Conservation (phyloP, 2,888 invertebrate species). For the Halocaridina rubra region DNA sequence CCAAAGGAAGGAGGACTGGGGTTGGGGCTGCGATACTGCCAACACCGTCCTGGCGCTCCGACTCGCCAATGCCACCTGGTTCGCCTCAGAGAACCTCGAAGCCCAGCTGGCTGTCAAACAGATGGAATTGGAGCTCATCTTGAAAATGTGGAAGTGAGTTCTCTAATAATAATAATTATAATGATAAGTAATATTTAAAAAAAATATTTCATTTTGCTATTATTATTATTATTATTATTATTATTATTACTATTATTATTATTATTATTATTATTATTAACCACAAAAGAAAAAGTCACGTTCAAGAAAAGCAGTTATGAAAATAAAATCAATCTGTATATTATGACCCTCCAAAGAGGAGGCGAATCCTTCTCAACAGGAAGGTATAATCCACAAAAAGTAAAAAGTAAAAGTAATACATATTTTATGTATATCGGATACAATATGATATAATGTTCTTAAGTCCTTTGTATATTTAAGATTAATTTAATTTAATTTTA, state of each 20-base stretch:
- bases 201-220: not conserved
- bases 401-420: too few species aligned
- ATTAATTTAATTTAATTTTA: too few species aligned
- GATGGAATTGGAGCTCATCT: slow-evolving; percentile 86
- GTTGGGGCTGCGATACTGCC: slow-evolving; percentile 80
- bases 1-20: slow-evolving; percentile 74
- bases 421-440: too few species aligned
- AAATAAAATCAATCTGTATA: too few species aligned
- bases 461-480: too few species aligned
- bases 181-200: not conserved
- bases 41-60: slow-evolving; percentile 84
- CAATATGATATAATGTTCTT: too few species aligned
- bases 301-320: too few species aligned
- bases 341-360: too few species aligned
- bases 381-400: too few species aligned
- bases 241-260: not conserved
- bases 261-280: not conserved
- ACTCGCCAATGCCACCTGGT: slow-evolving; percentile 67
- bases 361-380: too few species aligned
- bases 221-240: not conserved
- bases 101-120: slow-evolving; percentile 85
- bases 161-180: not conserved
- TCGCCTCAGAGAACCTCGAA: slow-evolving; percentile 75
- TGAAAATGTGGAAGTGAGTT: slow-evolving; percentile 82
- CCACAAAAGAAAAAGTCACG: too few species aligned